Evolutionary conservation across 2,888 invertebrate species (phyloP).

Genomic region (Drosophila tripunctata): DNA sequence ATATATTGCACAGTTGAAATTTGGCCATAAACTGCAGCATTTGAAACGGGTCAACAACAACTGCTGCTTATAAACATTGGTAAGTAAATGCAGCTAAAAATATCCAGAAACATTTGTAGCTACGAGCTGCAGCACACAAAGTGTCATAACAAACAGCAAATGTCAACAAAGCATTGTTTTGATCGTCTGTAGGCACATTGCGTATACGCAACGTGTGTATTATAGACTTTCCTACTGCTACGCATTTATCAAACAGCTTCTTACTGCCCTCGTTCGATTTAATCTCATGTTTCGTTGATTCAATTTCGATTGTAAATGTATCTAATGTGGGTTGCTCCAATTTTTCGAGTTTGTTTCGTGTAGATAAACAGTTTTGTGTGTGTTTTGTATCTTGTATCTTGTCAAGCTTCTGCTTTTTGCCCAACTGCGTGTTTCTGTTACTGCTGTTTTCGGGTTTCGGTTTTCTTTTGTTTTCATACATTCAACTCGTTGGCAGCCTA

Average conservation of each 20-base stretch:
- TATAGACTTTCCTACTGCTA: background rate
- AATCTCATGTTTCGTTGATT: slow-evolving; percentile 28
- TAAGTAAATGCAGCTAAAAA: slow-evolving; percentile 39
- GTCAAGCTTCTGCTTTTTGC: slow-evolving; percentile 29
- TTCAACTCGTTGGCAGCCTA: slow-evolving; percentile 55
- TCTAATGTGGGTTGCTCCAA: slow-evolving; percentile 49
- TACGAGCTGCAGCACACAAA: slow-evolving; percentile 1
- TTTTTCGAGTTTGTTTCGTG: slow-evolving; percentile 24
- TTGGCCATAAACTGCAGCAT: slow-evolving; percentile 28
- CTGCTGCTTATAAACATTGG: slow-evolving; percentile 51
- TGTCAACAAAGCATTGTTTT: slow-evolving; percentile 2
- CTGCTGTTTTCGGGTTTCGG: background rate
- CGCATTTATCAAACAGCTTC: background rate
- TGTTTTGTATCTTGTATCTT: slow-evolving; percentile 37
- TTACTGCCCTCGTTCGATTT: slow-evolving; percentile 2
- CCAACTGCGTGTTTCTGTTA: slow-evolving; percentile 16
- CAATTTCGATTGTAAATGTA: slow-evolving; percentile 18
- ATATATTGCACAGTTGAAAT: slow-evolving; percentile 29
- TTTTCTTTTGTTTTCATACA: slow-evolving; percentile 49
- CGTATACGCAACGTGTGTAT: slow-evolving; percentile 64
- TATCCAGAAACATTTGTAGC: slow-evolving; percentile 11
- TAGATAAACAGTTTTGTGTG: slow-evolving; percentile 31
- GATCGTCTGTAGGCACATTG: slow-evolving; percentile 33
- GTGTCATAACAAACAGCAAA: slow-evolving; percentile 6
- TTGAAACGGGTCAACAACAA: slow-evolving; percentile 18